Evolutionary conservation across 2,113 vertebrate species (phyloP).

Genomic region (Junco hyemalis): DNA sequence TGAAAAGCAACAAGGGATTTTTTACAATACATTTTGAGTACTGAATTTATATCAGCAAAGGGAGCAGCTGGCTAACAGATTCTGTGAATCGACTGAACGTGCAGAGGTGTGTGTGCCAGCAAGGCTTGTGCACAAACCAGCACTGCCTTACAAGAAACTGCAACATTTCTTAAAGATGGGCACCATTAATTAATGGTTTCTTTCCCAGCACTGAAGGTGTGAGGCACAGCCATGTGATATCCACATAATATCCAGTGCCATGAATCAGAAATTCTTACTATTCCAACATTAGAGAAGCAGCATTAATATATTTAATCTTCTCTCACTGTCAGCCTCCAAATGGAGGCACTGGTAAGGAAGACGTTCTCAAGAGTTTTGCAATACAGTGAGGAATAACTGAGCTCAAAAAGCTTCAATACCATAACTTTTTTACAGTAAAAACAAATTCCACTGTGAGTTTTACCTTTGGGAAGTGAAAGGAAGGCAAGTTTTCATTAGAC

Average conservation of each 20-base stretch:
- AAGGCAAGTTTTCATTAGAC: background rate
- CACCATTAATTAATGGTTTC: background rate
- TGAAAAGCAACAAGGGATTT: background rate
- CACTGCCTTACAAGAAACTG: background rate
- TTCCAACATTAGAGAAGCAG: background rate
- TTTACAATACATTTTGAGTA: background rate
- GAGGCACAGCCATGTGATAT: background rate
- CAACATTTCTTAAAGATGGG: background rate
- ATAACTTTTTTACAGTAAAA: background rate
- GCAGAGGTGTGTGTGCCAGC: background rate
- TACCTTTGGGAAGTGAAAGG: background rate
- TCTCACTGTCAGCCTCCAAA: background rate
- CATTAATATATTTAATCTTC: background rate
- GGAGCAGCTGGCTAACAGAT: background rate
- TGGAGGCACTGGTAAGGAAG: background rate
- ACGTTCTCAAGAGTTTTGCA: background rate
- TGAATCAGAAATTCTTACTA: background rate
- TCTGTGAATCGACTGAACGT: fast-evolving
- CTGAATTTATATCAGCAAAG: background rate
- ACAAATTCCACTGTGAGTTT: background rate
- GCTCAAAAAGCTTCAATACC: background rate
- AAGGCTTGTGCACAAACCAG: background rate
- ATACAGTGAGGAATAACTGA: background rate
- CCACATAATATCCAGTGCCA: background rate
- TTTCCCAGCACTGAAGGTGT: background rate